phyloP scores from a whole-genome alignment of 2,888 invertebrate genomes.

The Steinernema scapterisci region DNA sequence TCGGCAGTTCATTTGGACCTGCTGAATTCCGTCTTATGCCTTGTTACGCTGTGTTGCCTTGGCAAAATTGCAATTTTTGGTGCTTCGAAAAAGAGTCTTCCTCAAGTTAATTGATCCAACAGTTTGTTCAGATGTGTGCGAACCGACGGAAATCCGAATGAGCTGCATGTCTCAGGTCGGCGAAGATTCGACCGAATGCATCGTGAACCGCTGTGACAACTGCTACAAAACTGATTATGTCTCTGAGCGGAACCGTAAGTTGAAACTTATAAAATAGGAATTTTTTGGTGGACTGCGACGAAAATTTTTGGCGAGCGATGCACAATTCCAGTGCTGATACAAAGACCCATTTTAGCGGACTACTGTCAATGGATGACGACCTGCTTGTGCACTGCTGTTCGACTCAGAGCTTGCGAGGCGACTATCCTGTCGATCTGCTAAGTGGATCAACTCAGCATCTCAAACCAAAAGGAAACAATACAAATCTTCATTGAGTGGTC shows the following conservation, averaged over 20 bases:
- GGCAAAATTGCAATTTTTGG: too few species aligned
- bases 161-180: conserved; percentile 19
- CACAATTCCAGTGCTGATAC: neutral
- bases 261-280: neutral
- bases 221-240: conserved; percentile 22
- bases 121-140: conserved; percentile 9
- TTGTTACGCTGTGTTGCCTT: too few species aligned
- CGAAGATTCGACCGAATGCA: conserved; percentile 25
- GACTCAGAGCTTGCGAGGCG: conserved; percentile 11
- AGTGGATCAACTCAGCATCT: neutral
- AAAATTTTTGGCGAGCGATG: too few species aligned
- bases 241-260: conserved; percentile 3
- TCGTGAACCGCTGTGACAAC: conserved; percentile 28
- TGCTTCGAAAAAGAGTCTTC: too few species aligned
- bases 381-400: conserved; percentile 10
- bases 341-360: neutral
- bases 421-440: conserved; percentile 20
- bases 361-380: conserved; percentile 29
- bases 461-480: neutral
- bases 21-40: too few species aligned
- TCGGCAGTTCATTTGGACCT: too few species aligned
- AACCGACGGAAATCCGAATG: conserved; percentile 10
- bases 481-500: too few species aligned
- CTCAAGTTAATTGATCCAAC: too few species aligned
- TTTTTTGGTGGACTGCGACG: neutral